Evolutionary conservation across 1,140 invertebrate genomes (phyloP).

Genomic region (Sipha flava): DNA sequence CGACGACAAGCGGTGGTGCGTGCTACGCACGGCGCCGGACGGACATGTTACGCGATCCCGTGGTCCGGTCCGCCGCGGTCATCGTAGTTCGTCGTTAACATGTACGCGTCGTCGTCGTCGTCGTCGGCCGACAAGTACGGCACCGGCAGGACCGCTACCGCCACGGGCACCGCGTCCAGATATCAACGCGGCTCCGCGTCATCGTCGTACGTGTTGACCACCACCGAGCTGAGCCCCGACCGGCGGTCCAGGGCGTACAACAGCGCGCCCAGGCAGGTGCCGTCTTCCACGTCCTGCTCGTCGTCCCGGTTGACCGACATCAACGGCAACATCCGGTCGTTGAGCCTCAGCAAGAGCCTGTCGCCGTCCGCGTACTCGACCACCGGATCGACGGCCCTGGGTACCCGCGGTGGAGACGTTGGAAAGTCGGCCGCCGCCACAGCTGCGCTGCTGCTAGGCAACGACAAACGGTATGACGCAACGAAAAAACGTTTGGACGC

Average conservation of each 20-base stretch:
- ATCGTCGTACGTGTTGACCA: conserved; percentile 6
- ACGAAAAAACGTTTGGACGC: conserved; percentile 28
- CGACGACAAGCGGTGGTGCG: no score
- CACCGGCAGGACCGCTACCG: background rate
- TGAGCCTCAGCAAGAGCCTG: background rate
- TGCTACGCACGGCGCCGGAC: background rate
- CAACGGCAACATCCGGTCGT: conserved; percentile 8
- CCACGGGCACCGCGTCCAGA: background rate
- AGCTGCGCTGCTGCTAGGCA: conserved; percentile 6
- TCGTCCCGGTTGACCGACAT: conserved; percentile 10
- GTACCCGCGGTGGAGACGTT: background rate
- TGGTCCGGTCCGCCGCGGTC: background rate
- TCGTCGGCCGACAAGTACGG: conserved; percentile 9
- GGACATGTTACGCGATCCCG: background rate
- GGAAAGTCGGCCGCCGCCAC: background rate
- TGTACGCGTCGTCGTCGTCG: background rate
- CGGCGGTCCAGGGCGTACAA: background rate
- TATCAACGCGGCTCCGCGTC: background rate
- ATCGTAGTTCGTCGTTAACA: background rate
- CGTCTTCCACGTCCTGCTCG: background rate
- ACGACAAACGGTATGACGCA: conserved; percentile 16
- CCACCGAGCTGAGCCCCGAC: background rate
- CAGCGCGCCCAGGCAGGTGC: background rate
- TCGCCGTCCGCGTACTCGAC: background rate
- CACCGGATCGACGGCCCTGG: background rate